These are phyloP conservation scores for Danio tinwini DNA, from an alignment of 2,797 vertebrate genomes.

Conservation along the genomic window DNA sequence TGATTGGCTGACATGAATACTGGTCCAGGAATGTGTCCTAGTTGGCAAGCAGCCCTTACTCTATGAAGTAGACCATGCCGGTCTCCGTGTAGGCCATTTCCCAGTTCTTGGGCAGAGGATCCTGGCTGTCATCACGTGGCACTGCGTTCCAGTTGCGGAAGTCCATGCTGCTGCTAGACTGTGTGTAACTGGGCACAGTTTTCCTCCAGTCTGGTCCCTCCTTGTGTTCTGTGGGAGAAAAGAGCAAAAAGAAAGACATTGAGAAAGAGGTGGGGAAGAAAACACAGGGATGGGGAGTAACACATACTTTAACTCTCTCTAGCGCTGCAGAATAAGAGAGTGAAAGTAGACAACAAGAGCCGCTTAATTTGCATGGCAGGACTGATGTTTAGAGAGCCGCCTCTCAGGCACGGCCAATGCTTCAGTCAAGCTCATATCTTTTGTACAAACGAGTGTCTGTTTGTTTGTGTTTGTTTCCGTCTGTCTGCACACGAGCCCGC, in stretches of 20 bases:
- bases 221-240: conserved; percentile 77
- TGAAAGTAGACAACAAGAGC: conserved; percentile 53
- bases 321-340: conserved; percentile 18
- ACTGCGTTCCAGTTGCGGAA: conserved; percentile 85
- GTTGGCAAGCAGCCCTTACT: conserved; percentile 83
- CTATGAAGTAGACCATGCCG: conserved; percentile 99
- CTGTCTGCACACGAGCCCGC: conserved; percentile 6
- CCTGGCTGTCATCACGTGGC: conserved; percentile 89
- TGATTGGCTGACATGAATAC: background rate
- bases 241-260: conserved; percentile 60
- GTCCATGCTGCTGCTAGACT: conserved; percentile 91
- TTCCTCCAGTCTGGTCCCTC: conserved; percentile 91
- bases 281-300: conserved; percentile 57
- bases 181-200: conserved; percentile 94
- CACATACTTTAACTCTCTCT: conserved; percentile 33
- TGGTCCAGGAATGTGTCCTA: background rate
- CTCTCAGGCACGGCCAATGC: conserved; percentile 68
- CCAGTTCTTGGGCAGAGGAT: conserved; percentile 93
- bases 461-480: conserved; percentile 54
- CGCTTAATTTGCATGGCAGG: conserved; percentile 78
- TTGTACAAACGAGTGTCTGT: conserved; percentile 12
- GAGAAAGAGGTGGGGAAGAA: conserved; percentile 69
- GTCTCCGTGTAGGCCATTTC: conserved; percentile 98
- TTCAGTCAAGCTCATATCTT: conserved; percentile 29
- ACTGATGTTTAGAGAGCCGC: conserved; percentile 69